Percentiles rank a stretch among this genome's conserved stretches.
These are phyloP conservation scores for Terrapene triunguis DNA, from an alignment of 2,113 vertebrate genomes.

Conservation along the genomic window DNA sequence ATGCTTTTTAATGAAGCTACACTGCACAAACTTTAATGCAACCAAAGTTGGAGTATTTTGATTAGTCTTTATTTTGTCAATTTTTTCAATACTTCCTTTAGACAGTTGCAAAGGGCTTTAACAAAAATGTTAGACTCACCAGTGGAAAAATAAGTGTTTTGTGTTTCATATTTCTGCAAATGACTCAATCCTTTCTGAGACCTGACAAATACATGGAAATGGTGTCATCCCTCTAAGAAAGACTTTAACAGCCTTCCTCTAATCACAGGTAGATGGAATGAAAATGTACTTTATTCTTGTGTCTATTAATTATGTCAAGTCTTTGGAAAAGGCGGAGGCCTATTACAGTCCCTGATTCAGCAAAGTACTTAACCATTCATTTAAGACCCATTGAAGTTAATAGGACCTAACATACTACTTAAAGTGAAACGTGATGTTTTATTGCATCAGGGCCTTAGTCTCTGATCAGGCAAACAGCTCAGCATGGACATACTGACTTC, in stretches of 20 bases:
- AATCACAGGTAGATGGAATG: neutral
- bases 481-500: neutral
- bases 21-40: neutral
- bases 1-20: constrained; percentile 23
- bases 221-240: neutral
- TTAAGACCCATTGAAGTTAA: neutral
- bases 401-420: neutral
- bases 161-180: neutral
- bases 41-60: neutral
- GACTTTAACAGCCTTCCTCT: neutral
- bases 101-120: neutral
- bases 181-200: neutral
- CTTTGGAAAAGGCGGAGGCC: neutral
- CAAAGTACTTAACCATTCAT: neutral
- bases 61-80: neutral
- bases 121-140: neutral
- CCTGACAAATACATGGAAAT: neutral
- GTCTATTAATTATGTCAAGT: neutral
- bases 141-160: neutral
- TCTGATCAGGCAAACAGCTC: neutral
- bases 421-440: neutral
- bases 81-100: neutral
- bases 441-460: neutral
- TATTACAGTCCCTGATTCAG: neutral
- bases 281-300: neutral